A percentile compares a stretch with the other conserved stretches of the same genome.
phyloP scores from a whole-genome alignment of 1,140 invertebrate species.

The Cepaea nemoralis region DNA sequence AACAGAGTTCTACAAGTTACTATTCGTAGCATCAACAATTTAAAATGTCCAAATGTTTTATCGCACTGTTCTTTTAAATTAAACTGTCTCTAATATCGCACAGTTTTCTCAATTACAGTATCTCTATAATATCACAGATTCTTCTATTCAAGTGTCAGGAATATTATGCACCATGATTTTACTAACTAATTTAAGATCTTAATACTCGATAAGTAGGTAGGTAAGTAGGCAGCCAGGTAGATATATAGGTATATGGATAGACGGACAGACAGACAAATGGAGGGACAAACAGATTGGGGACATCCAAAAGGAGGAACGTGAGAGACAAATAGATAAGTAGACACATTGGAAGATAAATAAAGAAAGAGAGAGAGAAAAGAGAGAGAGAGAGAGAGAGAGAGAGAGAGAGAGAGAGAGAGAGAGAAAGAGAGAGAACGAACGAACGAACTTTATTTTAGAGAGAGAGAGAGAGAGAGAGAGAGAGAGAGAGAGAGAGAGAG shows the following conservation, averaged over 20 bases:
- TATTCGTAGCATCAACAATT: no score
- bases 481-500: conserved; percentile 17
- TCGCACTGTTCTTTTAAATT: no score
- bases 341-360: neutral
- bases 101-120: no score
- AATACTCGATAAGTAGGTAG: no score
- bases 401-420: conserved; percentile 32
- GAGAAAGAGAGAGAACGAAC: conserved; percentile 53
- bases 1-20: no score
- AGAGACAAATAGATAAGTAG: conserved; percentile 6
- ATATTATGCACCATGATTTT: no score
- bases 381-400: conserved; percentile 24
- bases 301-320: neutral
- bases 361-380: neutral
- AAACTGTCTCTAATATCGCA: no score
- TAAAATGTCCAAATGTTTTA: no score
- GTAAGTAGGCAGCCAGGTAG: neutral
- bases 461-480: conserved; percentile 11
- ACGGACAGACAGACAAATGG: neutral
- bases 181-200: no score
- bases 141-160: no score
- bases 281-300: neutral
- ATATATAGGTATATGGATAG: neutral
- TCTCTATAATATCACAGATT: no score
- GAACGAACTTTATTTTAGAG: conserved; percentile 25